Percentiles rank a stretch among this genome's conserved stretches.
Conservation (phyloP, 2,888 invertebrate species). For the Scaptomyza cyrtandrae region DNA sequence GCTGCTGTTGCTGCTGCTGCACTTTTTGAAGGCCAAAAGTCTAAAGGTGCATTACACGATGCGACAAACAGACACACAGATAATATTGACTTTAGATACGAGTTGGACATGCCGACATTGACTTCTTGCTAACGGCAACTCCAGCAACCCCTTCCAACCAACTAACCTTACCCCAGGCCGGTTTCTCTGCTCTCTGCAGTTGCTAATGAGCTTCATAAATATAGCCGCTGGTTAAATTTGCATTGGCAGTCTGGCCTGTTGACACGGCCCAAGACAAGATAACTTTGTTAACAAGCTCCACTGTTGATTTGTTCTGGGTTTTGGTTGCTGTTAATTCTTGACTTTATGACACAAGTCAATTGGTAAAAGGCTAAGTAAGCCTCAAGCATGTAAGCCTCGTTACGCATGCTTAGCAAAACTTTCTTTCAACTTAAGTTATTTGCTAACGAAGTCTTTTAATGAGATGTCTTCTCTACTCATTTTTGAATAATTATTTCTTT, state of each 20-base stretch:
- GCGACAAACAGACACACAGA: slow-evolving; percentile 13
- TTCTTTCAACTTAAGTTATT: neutral
- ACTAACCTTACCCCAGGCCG: neutral
- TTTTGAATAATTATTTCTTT: neutral
- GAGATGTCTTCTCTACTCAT: neutral
- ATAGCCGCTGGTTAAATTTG: slow-evolving; percentile 70
- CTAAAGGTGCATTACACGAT: slow-evolving; percentile 53
- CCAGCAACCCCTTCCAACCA: slow-evolving; percentile 7
- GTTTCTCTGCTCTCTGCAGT: neutral
- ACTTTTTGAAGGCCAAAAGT: slow-evolving; percentile 69
- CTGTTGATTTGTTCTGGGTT: slow-evolving; percentile 32
- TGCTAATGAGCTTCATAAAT: slow-evolving; percentile 74
- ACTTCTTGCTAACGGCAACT: slow-evolving; percentile 62
- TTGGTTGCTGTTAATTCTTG: slow-evolving; percentile 22
- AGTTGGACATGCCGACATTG: slow-evolving; percentile 38
- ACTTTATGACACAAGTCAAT: slow-evolving; percentile 60
- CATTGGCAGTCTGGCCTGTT: slow-evolving; percentile 56
- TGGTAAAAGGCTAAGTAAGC: slow-evolving; percentile 3
- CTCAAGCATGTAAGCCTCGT: neutral
- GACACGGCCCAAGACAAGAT: slow-evolving; percentile 50
- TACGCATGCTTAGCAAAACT: slow-evolving; percentile 5
- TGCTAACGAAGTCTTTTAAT: neutral
- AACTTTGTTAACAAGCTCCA: slow-evolving; percentile 64
- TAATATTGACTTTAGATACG: slow-evolving; percentile 70
- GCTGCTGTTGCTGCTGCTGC: slow-evolving; percentile 28